Conservation (phyloP, 2,113 vertebrate species). For the Siphamia tubifer region DNA sequence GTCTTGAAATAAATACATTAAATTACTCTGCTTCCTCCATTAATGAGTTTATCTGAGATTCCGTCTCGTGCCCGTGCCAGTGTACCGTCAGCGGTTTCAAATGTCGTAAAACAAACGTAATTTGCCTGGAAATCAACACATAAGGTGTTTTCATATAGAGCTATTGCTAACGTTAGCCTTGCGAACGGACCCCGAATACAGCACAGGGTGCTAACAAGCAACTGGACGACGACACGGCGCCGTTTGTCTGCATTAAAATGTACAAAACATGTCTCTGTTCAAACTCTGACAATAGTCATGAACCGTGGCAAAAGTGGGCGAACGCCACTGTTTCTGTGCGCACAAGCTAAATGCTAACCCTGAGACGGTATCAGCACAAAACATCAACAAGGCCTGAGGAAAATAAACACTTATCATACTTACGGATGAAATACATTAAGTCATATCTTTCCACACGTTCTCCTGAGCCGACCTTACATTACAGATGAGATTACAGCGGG, state of each 20-base stretch:
- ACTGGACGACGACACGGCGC: too few species aligned
- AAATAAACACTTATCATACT: conserved; percentile 23
- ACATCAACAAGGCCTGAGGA: neutral
- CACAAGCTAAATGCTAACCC: conserved; percentile 39
- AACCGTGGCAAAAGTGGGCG: too few species aligned
- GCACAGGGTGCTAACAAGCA: too few species aligned
- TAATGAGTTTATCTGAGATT: neutral
- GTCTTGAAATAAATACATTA: neutral
- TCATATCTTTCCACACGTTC: conserved; percentile 33
- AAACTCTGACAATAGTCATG: too few species aligned
- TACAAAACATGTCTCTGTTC: too few species aligned
- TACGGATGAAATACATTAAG: conserved; percentile 76
- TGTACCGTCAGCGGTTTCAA: too few species aligned
- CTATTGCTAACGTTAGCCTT: neutral
- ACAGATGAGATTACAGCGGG: neutral
- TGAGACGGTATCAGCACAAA: neutral
- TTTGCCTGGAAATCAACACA: neutral
- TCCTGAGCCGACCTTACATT: neutral
- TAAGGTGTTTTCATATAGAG: neutral
- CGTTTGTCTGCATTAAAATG: too few species aligned
- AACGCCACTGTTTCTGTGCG: neutral
- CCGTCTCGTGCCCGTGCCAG: too few species aligned
- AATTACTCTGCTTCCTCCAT: neutral
- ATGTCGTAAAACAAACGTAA: too few species aligned
- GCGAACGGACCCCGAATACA: neutral